Conservation (phyloP, 2,888 invertebrate species). For the Polymixis flavicincta region DNA sequence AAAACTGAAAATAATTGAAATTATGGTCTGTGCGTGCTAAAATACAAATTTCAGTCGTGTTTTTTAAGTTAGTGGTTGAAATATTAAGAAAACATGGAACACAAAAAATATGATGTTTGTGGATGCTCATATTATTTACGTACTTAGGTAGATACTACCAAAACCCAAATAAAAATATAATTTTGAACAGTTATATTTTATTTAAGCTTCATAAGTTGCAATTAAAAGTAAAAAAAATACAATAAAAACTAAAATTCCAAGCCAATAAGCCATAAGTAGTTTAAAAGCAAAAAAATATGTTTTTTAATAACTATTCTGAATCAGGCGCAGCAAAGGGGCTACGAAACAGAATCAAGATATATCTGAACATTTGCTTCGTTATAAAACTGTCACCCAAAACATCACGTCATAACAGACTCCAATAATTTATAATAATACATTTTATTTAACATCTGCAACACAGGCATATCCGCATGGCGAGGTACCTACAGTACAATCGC, state of each 20-base stretch:
- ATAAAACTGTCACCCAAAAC: not conserved
- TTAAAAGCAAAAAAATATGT: not conserved
- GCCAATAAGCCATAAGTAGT: not conserved
- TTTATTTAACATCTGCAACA: not conserved
- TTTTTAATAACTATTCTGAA: not conserved
- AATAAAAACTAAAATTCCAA: not conserved
- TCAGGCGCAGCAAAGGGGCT: too few relatives aligned
- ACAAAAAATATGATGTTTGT: not conserved
- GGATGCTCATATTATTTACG: not conserved
- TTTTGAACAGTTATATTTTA: not conserved
- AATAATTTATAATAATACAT: not conserved
- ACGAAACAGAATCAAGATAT: not conserved
- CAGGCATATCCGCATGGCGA: conserved; percentile 46
- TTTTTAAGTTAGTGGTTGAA: not conserved
- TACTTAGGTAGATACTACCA: not conserved
- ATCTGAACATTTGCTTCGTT: too few relatives aligned
- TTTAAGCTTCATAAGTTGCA: not conserved
- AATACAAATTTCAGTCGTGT: not conserved
- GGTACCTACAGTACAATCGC: conserved; percentile 37
- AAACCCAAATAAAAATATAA: not conserved
- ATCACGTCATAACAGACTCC: not conserved
- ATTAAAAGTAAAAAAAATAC: not conserved
- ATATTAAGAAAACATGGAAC: not conserved
- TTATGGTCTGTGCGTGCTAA: not conserved
- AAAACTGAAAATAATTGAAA: conserved; percentile 14